Evolutionary conservation across 1,140 invertebrate genomes (phyloP).

Genomic region (Vanessa tameamea): DNA sequence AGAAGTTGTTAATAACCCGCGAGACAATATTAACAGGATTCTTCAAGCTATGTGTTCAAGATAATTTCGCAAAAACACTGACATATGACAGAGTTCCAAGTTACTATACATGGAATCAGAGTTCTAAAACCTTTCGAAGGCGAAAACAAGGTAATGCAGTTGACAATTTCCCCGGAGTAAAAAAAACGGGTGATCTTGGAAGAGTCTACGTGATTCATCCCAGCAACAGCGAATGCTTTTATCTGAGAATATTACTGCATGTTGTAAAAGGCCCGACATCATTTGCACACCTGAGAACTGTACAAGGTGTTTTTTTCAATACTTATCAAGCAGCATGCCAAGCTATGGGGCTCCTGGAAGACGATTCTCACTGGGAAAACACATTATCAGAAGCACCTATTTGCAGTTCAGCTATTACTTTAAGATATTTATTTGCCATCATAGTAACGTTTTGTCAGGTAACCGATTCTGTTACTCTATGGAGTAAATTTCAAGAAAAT

Average conservation of each 20-base stretch:
- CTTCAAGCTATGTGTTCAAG: slow-evolving; percentile 46
- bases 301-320: slow-evolving; percentile 46
- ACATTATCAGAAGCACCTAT: slow-evolving; percentile 44
- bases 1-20: slow-evolving; percentile 44
- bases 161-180: slow-evolving; percentile 28
- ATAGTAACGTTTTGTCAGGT: slow-evolving; percentile 50
- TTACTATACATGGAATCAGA: slow-evolving; percentile 49
- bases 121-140: slow-evolving; percentile 44
- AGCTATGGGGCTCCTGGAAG: slow-evolving; percentile 53
- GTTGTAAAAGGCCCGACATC: slow-evolving; percentile 61
- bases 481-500: slow-evolving; percentile 33
- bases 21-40: slow-evolving; percentile 47
- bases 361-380: slow-evolving; percentile 55
- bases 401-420: slow-evolving; percentile 41
- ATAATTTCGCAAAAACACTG: slow-evolving; percentile 47
- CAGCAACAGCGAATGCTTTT: slow-evolving; percentile 38
- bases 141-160: slow-evolving; percentile 44
- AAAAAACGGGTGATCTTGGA: no score
- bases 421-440: slow-evolving; percentile 51
- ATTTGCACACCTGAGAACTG: slow-evolving; percentile 55
- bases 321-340: slow-evolving; percentile 52
- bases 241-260: slow-evolving; percentile 68
- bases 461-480: slow-evolving; percentile 42
- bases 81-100: slow-evolving; percentile 44
- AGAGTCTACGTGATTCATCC: slow-evolving; percentile 60